phyloP scores from a whole-genome alignment of 2,797 vertebrate species.

The Lutjanus argentimaculatus region DNA sequence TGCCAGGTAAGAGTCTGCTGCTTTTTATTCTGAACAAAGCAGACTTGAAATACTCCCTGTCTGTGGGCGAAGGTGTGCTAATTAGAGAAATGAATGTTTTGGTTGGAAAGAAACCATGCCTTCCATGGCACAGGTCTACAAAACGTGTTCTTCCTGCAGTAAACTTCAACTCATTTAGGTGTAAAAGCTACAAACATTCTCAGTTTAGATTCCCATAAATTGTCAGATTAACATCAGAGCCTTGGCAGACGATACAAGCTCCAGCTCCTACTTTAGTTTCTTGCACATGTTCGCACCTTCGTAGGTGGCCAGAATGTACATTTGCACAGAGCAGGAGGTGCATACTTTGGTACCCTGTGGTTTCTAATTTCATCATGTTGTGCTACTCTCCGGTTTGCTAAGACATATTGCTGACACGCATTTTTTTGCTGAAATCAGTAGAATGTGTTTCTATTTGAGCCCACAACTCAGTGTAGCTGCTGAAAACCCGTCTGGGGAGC shows the following conservation, averaged over 20 bases:
- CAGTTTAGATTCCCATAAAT: slow-evolving; percentile 40
- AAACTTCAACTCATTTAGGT: slow-evolving; percentile 12
- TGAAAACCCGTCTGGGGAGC: slow-evolving; percentile 53
- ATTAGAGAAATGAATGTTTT: slow-evolving; percentile 50
- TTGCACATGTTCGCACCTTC: slow-evolving; percentile 11
- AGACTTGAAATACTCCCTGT: slow-evolving; percentile 47
- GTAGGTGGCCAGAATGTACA: slow-evolving; percentile 37
- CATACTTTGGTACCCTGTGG: slow-evolving; percentile 39
- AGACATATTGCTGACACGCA: slow-evolving; percentile 21
- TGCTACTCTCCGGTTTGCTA: slow-evolving; percentile 26
- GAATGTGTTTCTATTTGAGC: slow-evolving; percentile 26
- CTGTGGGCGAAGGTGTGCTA: slow-evolving; percentile 35
- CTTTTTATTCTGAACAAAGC: slow-evolving; percentile 49
- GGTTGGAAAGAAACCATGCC: slow-evolving; percentile 21
- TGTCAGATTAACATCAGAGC: slow-evolving; percentile 48
- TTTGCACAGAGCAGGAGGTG: slow-evolving; percentile 24
- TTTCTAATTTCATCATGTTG: slow-evolving; percentile 47
- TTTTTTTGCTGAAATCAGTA: slow-evolving; percentile 45
- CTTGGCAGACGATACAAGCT: slow-evolving; percentile 21
- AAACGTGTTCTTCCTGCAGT: slow-evolving; percentile 20
- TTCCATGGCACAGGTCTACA: neutral
- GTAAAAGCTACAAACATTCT: slow-evolving; percentile 26
- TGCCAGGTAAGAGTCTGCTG: slow-evolving; percentile 23
- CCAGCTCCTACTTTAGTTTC: slow-evolving; percentile 22
- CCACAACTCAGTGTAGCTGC: slow-evolving; percentile 37